phyloP scores from a whole-genome alignment of 2,888 invertebrate species.

The Yponomeuta sedellus region DNA sequence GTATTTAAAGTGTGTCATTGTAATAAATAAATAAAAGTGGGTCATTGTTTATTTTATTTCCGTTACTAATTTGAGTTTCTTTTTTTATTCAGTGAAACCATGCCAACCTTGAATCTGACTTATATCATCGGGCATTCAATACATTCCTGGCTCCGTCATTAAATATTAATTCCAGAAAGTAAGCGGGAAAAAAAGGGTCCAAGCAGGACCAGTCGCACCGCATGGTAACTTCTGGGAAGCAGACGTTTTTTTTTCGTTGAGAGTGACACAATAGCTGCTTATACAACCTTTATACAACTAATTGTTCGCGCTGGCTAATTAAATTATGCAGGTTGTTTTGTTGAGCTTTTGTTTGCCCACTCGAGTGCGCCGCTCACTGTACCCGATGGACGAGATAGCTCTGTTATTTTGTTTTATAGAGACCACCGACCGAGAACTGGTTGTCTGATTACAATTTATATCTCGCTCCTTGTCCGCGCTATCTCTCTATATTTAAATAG shows the following conservation, averaged over 20 bases:
- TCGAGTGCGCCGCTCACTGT: slow-evolving; percentile 5
- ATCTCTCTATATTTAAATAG: background rate
- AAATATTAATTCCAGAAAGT: slow-evolving; percentile 7
- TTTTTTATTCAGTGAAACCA: background rate
- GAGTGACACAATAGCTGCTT: slow-evolving; percentile 21
- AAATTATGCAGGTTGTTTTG: slow-evolving; percentile 22
- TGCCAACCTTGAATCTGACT: background rate
- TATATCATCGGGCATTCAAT: background rate
- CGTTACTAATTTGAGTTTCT: background rate
- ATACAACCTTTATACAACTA: slow-evolving; percentile 21
- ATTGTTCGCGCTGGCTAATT: slow-evolving; percentile 27
- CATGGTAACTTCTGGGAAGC: slow-evolving; percentile 13
- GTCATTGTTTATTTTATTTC: background rate
- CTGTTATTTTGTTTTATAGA: slow-evolving; percentile 15
- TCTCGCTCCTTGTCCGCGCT: background rate
- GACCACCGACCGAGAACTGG: slow-evolving; percentile 13
- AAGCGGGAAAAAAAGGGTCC: slow-evolving; percentile 11
- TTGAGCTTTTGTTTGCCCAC: slow-evolving; percentile 13
- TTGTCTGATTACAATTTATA: slow-evolving; percentile 12
- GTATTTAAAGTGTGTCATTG: background rate
- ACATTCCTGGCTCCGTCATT: slow-evolving; percentile 1
- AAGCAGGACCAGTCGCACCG: slow-evolving; percentile 5
- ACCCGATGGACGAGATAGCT: slow-evolving; percentile 6
- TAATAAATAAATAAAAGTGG: background rate
- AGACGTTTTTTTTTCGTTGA: slow-evolving; percentile 2